Base-by-base conservation (phyloP, 2,888 invertebrate species). In the Seladonia tumulorum region DNA sequence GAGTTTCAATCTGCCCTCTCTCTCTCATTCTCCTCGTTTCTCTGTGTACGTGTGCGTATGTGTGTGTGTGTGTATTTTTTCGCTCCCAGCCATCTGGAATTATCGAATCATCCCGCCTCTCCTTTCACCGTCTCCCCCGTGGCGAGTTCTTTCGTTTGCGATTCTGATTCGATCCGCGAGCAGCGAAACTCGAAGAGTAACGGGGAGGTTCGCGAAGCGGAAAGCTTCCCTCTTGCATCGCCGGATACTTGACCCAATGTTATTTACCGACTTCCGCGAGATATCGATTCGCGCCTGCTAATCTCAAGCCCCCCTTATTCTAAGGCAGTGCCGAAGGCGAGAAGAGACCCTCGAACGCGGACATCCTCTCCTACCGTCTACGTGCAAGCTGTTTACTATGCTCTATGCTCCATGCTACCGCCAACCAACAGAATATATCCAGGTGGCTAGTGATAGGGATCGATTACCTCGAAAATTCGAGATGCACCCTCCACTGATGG, bases 191-290 rank as follows among this genome's bases (percentile, higher is more conserved):
- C 60, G 60, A 7, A 7, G 35, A 16, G 16, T 18, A 66, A 60
- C 12, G 63, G 35, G n/a, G 57, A n/a, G 60, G 10, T 39, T 60
- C 10, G 42, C 12, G 18, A 45, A 53, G 47, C n/a, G 42, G 53
- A 57, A 39, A 70, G 70, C 42, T 39, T 4, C 71, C 22, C 57
- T 10, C 71, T 75, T 49, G 22, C 71, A 60, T 47, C 60, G 57
- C 42, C 81, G 79, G 81, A 87, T 83, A 79, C 87, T 88, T 81
- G 88, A 88, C 81, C 81, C 80, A 81, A 87, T 83, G 83, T 87
- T 85, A 88, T 83, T 87, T 85, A 83, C 83, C 87, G 85, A 83
- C 79, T 87, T 87, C 79, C 76, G 76, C 63, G 60, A 75, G 75
- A 82, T 88, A 88, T 88, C 87, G 88, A 88, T 85, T 68, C 73